A percentile compares a stretch with the other conserved stretches of the same genome.
Evolutionary conservation across 1,140 invertebrate species (phyloP).

Genomic region (Drosophila mauritiana): DNA sequence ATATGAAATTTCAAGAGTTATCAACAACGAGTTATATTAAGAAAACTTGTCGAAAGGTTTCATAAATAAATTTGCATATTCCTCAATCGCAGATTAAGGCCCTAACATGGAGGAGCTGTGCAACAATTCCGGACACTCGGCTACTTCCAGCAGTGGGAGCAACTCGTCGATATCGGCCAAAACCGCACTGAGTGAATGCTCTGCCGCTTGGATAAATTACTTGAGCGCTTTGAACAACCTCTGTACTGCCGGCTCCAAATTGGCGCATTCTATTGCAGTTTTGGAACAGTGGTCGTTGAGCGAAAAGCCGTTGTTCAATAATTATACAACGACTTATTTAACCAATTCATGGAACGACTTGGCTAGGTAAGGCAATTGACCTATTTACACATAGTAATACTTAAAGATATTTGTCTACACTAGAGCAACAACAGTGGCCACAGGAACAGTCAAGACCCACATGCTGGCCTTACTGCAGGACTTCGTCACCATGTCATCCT

Average conservation of each 20-base stretch:
- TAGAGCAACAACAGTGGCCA: conserved; percentile 87
- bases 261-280: conserved; percentile 55
- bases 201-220: conserved; percentile 88
- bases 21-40: background rate
- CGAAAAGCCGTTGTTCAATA: conserved; percentile 75
- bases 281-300: conserved; percentile 57
- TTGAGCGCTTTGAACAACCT: conserved; percentile 59
- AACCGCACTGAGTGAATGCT: conserved; percentile 85
- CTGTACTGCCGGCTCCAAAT: conserved; percentile 57
- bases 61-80: background rate
- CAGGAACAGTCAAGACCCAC: conserved; percentile 87
- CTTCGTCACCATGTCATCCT: conserved; percentile 68
- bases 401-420: background rate
- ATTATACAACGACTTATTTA: conserved; percentile 86
- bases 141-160: conserved; percentile 56
- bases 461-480: conserved; percentile 87
- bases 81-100: background rate
- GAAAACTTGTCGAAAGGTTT: background rate
- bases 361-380: conserved; percentile 84
- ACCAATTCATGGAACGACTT: conserved; percentile 85
- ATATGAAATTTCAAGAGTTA: background rate
- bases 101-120: conserved; percentile 44
- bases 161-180: conserved; percentile 66
- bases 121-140: conserved; percentile 49
- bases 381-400: background rate